A percentile compares a stretch with the other conserved stretches of the same genome.
These are phyloP conservation scores for Somateria mollissima DNA, from an alignment of 2,797 vertebrate genomes.

Conservation along the genomic window DNA sequence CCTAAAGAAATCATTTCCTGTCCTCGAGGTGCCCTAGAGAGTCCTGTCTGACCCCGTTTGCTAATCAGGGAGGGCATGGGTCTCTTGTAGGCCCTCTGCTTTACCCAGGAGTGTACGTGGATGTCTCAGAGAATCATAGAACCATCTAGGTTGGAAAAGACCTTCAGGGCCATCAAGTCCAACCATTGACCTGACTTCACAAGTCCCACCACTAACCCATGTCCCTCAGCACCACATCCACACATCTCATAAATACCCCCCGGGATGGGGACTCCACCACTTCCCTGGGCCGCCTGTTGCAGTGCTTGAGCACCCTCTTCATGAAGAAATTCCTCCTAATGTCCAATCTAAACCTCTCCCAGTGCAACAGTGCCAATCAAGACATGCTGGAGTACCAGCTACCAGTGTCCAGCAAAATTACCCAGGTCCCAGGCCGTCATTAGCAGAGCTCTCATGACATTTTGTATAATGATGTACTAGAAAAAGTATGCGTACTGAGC, in stretches of 20 bases:
- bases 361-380: background rate
- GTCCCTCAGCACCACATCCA: background rate
- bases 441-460: background rate
- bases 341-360: background rate
- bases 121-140: background rate
- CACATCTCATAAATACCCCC: background rate
- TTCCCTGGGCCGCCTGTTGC: background rate
- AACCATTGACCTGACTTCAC: background rate
- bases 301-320: background rate
- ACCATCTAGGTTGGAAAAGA: background rate
- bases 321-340: background rate
- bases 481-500: background rate
- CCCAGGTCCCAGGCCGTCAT: background rate
- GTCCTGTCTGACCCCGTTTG: background rate
- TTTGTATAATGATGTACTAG: background rate
- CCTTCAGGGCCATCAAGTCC: background rate
- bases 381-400: background rate
- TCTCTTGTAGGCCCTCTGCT: fast-evolving
- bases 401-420: background rate
- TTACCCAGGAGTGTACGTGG: background rate
- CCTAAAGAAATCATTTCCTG: background rate
- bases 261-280: background rate
- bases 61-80: background rate
- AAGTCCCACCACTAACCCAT: background rate
- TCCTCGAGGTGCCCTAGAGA: background rate